A percentile compares a stretch with the other conserved stretches of the same genome.
These are phyloP conservation scores for Osedax fenrisi DNA, from an alignment of 2,888 invertebrate genomes.

Conservation along the genomic window DNA sequence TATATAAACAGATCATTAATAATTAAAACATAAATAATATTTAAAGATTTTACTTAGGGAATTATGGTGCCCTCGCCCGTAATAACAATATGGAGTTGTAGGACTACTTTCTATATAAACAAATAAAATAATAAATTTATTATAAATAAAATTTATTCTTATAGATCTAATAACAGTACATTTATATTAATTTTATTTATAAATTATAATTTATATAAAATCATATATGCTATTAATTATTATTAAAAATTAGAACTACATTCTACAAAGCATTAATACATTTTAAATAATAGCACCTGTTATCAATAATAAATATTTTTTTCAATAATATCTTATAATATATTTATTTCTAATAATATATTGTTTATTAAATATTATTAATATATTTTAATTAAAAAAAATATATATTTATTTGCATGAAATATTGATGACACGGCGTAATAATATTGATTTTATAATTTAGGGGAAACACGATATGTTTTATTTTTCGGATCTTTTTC, in stretches of 20 bases:
- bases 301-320: too few relatives aligned
- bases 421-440: too few relatives aligned
- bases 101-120: conserved; percentile 22
- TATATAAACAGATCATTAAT: not conserved
- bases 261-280: not conserved
- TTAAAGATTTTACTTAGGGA: conserved; percentile 44
- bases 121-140: not conserved
- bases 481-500: too few relatives aligned
- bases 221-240: too few relatives aligned
- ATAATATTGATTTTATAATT: too few relatives aligned
- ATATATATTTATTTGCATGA: too few relatives aligned
- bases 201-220: not conserved
- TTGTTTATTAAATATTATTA: too few relatives aligned
- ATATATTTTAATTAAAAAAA: too few relatives aligned
- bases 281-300: not conserved
- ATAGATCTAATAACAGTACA: not conserved
- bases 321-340: too few relatives aligned
- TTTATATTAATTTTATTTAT: not conserved
- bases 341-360: too few relatives aligned
- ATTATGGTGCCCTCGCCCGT: conserved; percentile 6
- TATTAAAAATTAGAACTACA: too few relatives aligned
- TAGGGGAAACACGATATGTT: too few relatives aligned
- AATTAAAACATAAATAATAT: not conserved
- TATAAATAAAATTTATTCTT: not conserved
- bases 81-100: conserved; percentile 30